These are phyloP conservation scores for Didymodactylos carnosus DNA, from an alignment of 2,888 invertebrate species.

Conservation along the genomic window DNA sequence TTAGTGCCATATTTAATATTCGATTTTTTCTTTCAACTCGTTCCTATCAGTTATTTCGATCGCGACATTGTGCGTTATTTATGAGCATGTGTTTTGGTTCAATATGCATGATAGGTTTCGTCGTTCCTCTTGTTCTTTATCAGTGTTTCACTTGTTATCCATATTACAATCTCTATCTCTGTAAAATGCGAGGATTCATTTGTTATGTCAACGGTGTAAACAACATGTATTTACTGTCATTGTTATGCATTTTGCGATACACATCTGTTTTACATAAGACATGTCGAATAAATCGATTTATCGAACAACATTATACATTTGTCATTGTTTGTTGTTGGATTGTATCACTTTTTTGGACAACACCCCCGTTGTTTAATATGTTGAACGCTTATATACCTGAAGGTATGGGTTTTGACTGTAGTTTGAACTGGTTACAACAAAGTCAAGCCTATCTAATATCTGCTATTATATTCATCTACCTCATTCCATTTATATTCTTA, in stretches of 20 bases:
- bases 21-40: background rate
- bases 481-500: background rate
- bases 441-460: background rate
- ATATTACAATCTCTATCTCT: background rate
- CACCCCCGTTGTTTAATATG: background rate
- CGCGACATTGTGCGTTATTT: background rate
- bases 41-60: no score
- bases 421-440: background rate
- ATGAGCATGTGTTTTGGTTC: background rate
- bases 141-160: background rate
- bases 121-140: background rate
- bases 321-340: background rate
- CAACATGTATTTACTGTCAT: background rate
- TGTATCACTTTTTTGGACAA: background rate
- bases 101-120: background rate
- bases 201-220: background rate
- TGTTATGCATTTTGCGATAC: background rate
- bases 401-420: background rate
- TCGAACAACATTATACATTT: background rate
- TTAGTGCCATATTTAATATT: background rate
- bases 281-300: background rate
- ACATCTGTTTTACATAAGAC: background rate
- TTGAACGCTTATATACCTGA: background rate
- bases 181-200: background rate
- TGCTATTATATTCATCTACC: background rate